phyloP scores from a whole-genome alignment of 2,797 vertebrate species.

The Muraenolepis orangiensis region DNA sequence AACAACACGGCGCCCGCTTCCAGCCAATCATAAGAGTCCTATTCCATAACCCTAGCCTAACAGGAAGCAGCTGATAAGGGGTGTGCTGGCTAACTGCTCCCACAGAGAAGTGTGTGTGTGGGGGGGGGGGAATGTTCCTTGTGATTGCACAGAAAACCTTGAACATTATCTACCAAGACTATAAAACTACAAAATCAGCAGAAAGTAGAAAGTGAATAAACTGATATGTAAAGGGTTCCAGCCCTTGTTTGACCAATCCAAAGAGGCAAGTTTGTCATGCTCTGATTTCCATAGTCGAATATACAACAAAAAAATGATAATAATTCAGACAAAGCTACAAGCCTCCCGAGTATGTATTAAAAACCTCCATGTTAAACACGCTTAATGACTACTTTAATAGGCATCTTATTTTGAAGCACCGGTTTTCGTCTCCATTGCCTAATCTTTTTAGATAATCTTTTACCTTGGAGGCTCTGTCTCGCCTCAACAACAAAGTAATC shows the following conservation, averaged over 20 bases:
- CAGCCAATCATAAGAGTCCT: constrained; percentile 5
- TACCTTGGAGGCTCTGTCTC: background rate
- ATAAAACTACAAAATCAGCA: too few relatives aligned
- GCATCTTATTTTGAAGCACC: background rate
- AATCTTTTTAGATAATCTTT: constrained; percentile 6
- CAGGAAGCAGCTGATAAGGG: constrained; percentile 33
- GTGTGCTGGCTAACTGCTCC: constrained; percentile 4
- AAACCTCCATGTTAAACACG: background rate
- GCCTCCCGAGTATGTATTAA: background rate
- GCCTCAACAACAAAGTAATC: constrained; percentile 5
- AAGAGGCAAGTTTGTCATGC: background rate
- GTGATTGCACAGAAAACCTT: background rate
- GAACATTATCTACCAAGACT: background rate
- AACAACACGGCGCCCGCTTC: constrained; percentile 7
- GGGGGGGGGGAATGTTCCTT: background rate
- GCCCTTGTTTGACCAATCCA: background rate
- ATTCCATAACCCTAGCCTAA: constrained; percentile 13
- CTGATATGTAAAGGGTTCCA: background rate
- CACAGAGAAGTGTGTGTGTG: background rate
- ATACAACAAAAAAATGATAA: background rate
- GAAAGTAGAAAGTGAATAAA: background rate
- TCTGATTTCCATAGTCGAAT: background rate
- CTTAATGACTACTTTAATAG: background rate
- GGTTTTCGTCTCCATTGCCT: background rate
- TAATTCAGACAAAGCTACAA: background rate